These are phyloP conservation scores for Dasysyrphus albostriatus DNA, from an alignment of 2,888 invertebrate genomes.

Conservation along the genomic window DNA sequence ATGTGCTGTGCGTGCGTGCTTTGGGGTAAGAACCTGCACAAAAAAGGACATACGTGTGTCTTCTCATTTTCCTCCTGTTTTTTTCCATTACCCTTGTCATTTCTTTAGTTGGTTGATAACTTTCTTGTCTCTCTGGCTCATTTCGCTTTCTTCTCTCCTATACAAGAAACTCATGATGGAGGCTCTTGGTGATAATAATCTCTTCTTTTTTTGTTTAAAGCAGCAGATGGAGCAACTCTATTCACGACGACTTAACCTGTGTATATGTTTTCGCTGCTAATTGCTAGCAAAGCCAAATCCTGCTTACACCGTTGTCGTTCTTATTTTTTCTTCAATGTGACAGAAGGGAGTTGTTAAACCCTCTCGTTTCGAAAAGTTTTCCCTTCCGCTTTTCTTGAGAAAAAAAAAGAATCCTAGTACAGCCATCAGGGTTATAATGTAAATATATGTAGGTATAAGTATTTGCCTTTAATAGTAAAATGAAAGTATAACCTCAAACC, in stretches of 20 bases:
- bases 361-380: slow-evolving; percentile 58
- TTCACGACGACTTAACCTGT: slow-evolving; percentile 46
- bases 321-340: slow-evolving; percentile 33
- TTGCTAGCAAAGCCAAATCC: slow-evolving; percentile 57
- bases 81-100: slow-evolving; percentile 40
- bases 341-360: slow-evolving; percentile 50
- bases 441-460: neutral
- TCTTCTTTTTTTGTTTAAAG: slow-evolving; percentile 30
- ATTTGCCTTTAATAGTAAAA: neutral
- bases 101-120: slow-evolving; percentile 44
- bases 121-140: slow-evolving; percentile 31
- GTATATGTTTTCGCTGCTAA: slow-evolving; percentile 68
- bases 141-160: slow-evolving; percentile 1
- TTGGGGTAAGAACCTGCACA: slow-evolving; percentile 37
- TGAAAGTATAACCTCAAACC: slow-evolving; percentile 18
- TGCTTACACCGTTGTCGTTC: slow-evolving; percentile 31
- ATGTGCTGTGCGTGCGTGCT: neutral
- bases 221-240: slow-evolving; percentile 12
- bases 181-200: slow-evolving; percentile 24
- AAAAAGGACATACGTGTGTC: slow-evolving; percentile 27
- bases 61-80: slow-evolving; percentile 27
- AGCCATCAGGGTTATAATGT: neutral
- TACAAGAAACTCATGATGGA: neutral
- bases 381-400: slow-evolving; percentile 32
- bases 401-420: slow-evolving; percentile 10